These are phyloP conservation scores for Myiotriccus ornatus DNA, from an alignment of 2,797 vertebrate species.

Conservation along the genomic window DNA sequence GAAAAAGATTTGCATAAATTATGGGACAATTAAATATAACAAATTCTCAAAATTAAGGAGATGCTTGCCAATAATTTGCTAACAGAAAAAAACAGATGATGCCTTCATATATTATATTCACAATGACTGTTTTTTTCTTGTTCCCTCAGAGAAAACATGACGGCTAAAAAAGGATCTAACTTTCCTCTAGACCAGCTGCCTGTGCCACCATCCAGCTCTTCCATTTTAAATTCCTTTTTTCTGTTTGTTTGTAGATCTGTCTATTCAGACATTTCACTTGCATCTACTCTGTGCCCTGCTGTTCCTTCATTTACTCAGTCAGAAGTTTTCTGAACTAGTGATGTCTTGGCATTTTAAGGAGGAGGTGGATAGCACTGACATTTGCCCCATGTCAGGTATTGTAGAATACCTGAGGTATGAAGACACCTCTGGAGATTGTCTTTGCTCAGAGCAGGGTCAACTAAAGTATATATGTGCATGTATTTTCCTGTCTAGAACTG, in stretches of 20 bases:
- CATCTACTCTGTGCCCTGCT: not conserved
- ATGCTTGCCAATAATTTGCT: not conserved
- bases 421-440: not conserved
- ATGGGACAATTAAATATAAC: not conserved
- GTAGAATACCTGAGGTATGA: not conserved
- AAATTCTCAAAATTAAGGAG: not conserved
- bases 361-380: not conserved
- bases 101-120: not conserved
- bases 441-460: not conserved
- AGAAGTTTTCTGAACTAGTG: not conserved
- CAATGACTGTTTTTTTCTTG: not conserved
- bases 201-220: not conserved
- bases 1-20: conserved; percentile 30
- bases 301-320: not conserved
- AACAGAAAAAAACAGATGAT: not conserved
- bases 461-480: not conserved
- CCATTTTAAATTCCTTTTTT: not conserved
- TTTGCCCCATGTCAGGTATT: not conserved
- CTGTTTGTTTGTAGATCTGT: not conserved
- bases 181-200: not conserved
- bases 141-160: not conserved
- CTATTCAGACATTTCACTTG: not conserved
- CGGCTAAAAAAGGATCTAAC: not conserved
- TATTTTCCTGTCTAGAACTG: not conserved
- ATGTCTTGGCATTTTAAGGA: not conserved